These are phyloP conservation scores for Pangasius mekongensis DNA, from an alignment of 2,797 vertebrate species.

Conservation along the genomic window DNA sequence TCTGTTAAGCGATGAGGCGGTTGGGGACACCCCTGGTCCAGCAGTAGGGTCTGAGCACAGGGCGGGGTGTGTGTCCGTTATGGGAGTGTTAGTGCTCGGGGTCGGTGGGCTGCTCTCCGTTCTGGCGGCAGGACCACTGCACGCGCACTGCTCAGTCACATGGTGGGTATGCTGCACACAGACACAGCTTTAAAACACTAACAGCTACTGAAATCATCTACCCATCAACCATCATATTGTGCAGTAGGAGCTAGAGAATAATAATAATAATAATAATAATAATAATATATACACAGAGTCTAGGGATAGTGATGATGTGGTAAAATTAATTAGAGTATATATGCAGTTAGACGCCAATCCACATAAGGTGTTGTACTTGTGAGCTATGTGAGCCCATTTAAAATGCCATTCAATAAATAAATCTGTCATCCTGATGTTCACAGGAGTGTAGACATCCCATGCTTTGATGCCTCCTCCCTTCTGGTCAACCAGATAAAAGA, in stretches of 20 bases:
- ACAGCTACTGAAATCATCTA: background rate
- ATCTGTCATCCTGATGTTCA: background rate
- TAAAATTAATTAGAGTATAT: background rate
- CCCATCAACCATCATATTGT: background rate
- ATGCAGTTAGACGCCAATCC: background rate
- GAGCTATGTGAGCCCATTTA: background rate
- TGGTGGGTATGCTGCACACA: conserved; percentile 45
- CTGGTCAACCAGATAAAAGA: conserved; percentile 56
- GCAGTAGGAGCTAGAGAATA: background rate
- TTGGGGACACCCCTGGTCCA: background rate
- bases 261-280: background rate
- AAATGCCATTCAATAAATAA: background rate
- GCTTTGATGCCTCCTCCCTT: conserved; percentile 52
- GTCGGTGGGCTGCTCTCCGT: conserved; percentile 34
- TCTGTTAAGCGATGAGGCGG: conserved; percentile 10
- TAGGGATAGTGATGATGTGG: background rate
- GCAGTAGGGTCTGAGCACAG: background rate
- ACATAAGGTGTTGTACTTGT: background rate
- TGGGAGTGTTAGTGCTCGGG: conserved; percentile 30
- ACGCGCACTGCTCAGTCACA: conserved; percentile 50
- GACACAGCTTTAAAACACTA: background rate
- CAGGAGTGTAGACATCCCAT: conserved; percentile 49
- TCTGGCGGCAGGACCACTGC: conserved; percentile 51
- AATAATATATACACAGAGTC: background rate
- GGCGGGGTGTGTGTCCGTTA: conserved; percentile 19